Base-by-base conservation (phyloP, 2,113 vertebrate genomes). In the Spilogale gracilis region DNA sequence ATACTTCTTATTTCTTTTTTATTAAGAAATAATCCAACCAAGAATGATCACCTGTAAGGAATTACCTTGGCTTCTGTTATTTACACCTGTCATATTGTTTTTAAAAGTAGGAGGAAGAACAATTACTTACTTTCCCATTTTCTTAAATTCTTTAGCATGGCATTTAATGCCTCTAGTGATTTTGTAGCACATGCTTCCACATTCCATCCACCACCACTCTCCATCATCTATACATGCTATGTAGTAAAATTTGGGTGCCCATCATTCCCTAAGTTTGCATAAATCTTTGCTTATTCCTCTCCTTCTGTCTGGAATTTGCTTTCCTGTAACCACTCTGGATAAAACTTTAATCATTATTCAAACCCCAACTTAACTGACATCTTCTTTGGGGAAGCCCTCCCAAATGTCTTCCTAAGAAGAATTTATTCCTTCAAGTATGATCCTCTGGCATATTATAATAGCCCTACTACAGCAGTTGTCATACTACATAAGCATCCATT, bases 1-100 rank as follows among this genome's bases (percentile, higher is more conserved):
- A 50, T 43, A 92, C 52, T 96, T 89, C 81, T 85, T 23, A 30
- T 92, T 95, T 98, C 63, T 76, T 73, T 89, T 60, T 86, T 80
- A 45, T 73, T 92, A 71, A 54, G 93, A 79, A 9, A 13, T 8
- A 38, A 67, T 27, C 23, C 48, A 56, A 21, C 10, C 71, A 85
- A 74, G 50, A 95, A 69, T 32, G 73, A 60, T 30, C 61, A 25
- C 67, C 60, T 78, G 94, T 94, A 30, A 69, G 56, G 52, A n/a
- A 91, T 94, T 84, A 52, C 14, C 43, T 73, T 88, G 2, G 38
- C 94, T 97, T 95, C 60, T 95, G 78, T 65, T 85, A 92, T 71
- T 94, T 97, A 20, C 74, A 61, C 13, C 43, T 74, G 10, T 43
- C 38, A n/a, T 82, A 56, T 58, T 83, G 21, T 80, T 71, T 74